A percentile compares a stretch with the other conserved stretches of the same genome.
phyloP scores from a whole-genome alignment of 2,797 vertebrate species.

The Lepilemur ruficaudatus region DNA sequence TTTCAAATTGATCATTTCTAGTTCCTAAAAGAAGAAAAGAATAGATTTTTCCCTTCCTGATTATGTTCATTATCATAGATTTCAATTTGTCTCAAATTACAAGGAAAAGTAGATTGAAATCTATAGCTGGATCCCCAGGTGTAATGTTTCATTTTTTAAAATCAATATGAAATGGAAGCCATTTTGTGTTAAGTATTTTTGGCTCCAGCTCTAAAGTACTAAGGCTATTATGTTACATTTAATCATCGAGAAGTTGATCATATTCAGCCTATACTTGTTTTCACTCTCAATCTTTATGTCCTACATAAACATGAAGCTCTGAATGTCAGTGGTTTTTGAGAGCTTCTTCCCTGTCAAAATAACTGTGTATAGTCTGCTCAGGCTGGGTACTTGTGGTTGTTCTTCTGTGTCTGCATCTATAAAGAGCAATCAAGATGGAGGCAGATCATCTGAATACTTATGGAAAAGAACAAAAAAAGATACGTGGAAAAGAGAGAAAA shows the following conservation, averaged over 20 bases:
- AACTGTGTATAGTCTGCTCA: neutral
- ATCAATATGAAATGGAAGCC: slow-evolving; percentile 74
- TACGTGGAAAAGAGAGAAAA: neutral
- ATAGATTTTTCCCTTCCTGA: slow-evolving; percentile 20
- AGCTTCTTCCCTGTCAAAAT: slow-evolving; percentile 11
- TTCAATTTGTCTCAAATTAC: slow-evolving; percentile 59
- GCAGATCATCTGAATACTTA: neutral
- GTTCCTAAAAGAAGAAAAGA: slow-evolving; percentile 30
- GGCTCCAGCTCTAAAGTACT: slow-evolving; percentile 33
- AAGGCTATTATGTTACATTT: slow-evolving; percentile 3
- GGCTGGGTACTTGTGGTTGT: neutral
- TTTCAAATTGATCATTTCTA: slow-evolving; percentile 41
- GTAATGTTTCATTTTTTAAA: slow-evolving; percentile 55
- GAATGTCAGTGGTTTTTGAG: neutral
- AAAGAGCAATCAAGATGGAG: neutral
- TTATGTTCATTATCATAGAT: slow-evolving; percentile 54
- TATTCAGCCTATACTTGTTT: neutral
- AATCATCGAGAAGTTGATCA: slow-evolving; percentile 35
- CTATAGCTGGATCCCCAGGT: slow-evolving; percentile 44
- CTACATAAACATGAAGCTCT: neutral
- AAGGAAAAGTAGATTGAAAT: slow-evolving; percentile 64
- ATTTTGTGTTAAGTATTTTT: slow-evolving; percentile 63
- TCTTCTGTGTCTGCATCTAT: neutral
- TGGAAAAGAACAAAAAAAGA: neutral
- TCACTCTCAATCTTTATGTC: slow-evolving; percentile 41